Percentiles rank a stretch among this genome's conserved stretches.
Evolutionary conservation across 2,888 invertebrate species (phyloP).

Genomic region (Tetanocera ferruginea): DNA sequence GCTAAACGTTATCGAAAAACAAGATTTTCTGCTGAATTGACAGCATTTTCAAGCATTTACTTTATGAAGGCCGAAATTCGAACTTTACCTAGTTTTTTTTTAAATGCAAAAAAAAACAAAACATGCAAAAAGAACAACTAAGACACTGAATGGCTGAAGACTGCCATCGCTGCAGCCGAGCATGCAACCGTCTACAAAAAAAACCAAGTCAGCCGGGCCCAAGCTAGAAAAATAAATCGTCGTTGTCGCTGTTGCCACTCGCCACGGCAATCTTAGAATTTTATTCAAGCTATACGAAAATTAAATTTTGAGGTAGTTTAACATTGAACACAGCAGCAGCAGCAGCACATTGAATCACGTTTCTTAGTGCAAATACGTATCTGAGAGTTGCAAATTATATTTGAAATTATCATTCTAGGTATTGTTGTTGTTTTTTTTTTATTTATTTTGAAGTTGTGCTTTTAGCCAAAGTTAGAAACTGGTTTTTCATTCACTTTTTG

Average conservation of each 20-base stretch:
- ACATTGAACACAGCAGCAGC: too few species aligned
- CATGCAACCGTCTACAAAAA: background rate
- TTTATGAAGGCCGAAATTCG: background rate
- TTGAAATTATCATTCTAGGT: background rate
- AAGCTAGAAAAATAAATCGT: background rate
- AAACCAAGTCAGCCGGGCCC: background rate
- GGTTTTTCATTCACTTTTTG: background rate
- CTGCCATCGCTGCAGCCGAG: background rate
- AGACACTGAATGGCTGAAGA: too few species aligned
- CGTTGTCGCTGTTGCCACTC: background rate
- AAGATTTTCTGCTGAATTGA: background rate
- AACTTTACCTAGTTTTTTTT: constrained; percentile 17
- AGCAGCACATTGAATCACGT: too few species aligned
- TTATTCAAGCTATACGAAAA: background rate
- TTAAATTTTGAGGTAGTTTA: too few species aligned
- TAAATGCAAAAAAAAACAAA: background rate
- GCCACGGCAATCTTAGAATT: background rate
- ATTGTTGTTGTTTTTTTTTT: background rate
- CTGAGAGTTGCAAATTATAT: background rate
- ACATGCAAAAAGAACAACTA: background rate
- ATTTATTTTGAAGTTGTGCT: background rate
- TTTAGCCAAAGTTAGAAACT: background rate
- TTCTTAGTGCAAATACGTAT: too few species aligned
- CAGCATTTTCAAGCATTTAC: background rate
- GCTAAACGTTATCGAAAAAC: background rate